phyloP scores from a whole-genome alignment of 2,888 invertebrate species.

The Aproaerema taeniolella region DNA sequence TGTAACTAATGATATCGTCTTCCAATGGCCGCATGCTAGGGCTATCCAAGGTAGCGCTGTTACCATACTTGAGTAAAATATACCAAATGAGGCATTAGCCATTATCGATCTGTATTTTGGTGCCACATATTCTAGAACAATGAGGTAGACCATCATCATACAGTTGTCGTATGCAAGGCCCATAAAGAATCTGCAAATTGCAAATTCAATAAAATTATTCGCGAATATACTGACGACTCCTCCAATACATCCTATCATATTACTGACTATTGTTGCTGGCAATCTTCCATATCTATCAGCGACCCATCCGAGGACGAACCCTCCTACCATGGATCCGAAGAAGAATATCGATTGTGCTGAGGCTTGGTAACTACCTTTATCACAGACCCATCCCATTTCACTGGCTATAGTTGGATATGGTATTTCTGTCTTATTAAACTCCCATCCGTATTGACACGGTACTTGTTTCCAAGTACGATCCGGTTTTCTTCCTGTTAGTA shows the following conservation, averaged over 20 bases:
- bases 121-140: conserved; percentile 47
- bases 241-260: conserved; percentile 39
- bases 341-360: conserved; percentile 50
- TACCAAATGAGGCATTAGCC: conserved; percentile 41
- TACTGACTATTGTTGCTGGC: conserved; percentile 39
- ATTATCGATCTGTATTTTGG: conserved; percentile 48
- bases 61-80: conserved; percentile 40
- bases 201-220: conserved; percentile 37
- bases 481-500: conserved; percentile 29
- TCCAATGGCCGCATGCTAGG: conserved; percentile 48
- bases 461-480: conserved; percentile 36
- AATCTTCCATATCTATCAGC: conserved; percentile 48
- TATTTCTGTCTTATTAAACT: conserved; percentile 48
- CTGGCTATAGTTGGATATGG: conserved; percentile 52
- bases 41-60: conserved; percentile 44
- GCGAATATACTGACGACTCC: conserved; percentile 41
- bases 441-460: conserved; percentile 49
- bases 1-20: conserved; percentile 42
- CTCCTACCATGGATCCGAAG: conserved; percentile 44
- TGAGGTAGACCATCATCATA: conserved; percentile 46
- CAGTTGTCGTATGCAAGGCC: conserved; percentile 53
- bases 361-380: conserved; percentile 48
- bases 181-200: conserved; percentile 41
- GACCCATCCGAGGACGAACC: conserved; percentile 45
- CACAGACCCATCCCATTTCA: conserved; percentile 51